These are phyloP conservation scores for Oscarella lobularis DNA, from an alignment of 37 sponge, comb jelly and placozoan species.

Conservation along the genomic window DNA sequence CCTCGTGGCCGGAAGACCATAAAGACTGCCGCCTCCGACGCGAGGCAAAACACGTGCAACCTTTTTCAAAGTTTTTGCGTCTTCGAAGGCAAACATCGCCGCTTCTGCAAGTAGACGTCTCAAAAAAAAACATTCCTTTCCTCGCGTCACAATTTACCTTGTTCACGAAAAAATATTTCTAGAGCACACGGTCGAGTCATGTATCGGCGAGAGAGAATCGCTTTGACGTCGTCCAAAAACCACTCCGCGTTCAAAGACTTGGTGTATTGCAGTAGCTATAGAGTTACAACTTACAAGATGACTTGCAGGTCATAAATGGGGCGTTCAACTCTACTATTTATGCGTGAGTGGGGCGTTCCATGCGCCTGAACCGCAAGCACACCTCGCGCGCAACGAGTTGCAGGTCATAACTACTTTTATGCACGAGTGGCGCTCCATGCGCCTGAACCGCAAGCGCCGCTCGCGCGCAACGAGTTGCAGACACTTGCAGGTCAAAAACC, in stretches of 20 bases:
- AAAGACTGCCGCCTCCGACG: constrained; percentile 56
- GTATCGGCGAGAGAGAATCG: constrained; percentile 56
- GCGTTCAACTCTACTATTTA: too few species aligned
- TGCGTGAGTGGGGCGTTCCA: too few species aligned
- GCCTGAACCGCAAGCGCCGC: too few species aligned
- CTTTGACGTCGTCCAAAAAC: constrained; percentile 28
- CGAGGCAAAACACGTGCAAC: constrained; percentile 50
- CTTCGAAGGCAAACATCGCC: constrained; percentile 39
- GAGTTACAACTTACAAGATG: neutral
- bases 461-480: too few species aligned
- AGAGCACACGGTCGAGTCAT: constrained; percentile 46
- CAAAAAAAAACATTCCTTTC: neutral
- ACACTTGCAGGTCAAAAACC: too few species aligned
- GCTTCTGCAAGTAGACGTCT: constrained; percentile 17
- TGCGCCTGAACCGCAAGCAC: too few species aligned
- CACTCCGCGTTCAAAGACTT: constrained; percentile 24
- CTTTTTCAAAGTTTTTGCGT: constrained; percentile 30
- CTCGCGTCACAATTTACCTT: too few species aligned
- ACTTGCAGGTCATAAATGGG: neutral
- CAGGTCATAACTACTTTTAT: too few species aligned
- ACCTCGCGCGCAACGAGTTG: too few species aligned
- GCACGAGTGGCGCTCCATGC: too few species aligned
- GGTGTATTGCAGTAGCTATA: neutral
- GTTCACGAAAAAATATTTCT: constrained; percentile 51
- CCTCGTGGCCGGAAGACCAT: constrained; percentile 58